Evolutionary conservation across 2,888 invertebrate species (phyloP).

Genomic region (Phyllotreta cruciferae): DNA sequence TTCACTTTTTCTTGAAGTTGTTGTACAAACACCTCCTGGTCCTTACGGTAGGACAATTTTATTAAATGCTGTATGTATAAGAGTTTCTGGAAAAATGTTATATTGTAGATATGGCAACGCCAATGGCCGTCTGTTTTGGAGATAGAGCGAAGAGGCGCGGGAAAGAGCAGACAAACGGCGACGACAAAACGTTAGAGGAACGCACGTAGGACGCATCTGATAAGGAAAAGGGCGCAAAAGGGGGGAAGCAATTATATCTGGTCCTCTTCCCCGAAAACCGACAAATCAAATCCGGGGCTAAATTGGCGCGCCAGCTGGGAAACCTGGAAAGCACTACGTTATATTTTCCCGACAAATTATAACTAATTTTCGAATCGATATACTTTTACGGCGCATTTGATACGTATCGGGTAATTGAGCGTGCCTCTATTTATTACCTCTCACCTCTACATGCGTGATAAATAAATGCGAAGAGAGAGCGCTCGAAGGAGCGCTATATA

Average conservation of each 20-base stretch:
- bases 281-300: slow-evolving; percentile 52
- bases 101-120: background rate
- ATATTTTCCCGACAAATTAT: slow-evolving; percentile 50
- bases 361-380: slow-evolving; percentile 41
- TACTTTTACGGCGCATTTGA: slow-evolving; percentile 39
- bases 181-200: slow-evolving; percentile 17
- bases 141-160: slow-evolving; percentile 13
- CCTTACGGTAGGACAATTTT: too few relatives aligned
- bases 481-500: too few relatives aligned
- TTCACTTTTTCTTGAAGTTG: too few relatives aligned
- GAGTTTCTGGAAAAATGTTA: too few relatives aligned
- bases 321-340: slow-evolving; percentile 49
- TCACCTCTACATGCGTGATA: too few relatives aligned
- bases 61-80: too few relatives aligned
- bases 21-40: too few relatives aligned
- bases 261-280: slow-evolving; percentile 56
- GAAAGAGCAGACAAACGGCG: slow-evolving; percentile 20
- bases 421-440: slow-evolving; percentile 8
- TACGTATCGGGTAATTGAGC: slow-evolving; percentile 18
- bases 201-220: slow-evolving; percentile 45
- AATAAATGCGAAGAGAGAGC: too few relatives aligned
- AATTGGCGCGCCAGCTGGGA: slow-evolving; percentile 35
- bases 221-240: slow-evolving; percentile 51
- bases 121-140: background rate
- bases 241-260: slow-evolving; percentile 59